Evolutionary conservation across 2,113 vertebrate species (phyloP).

Genomic region (Mus musculus): GRCm39 chrX:154918501-154919000

Average conservation of each 20-base stretch:
- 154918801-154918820: neutral
- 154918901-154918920: neutral
- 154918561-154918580: neutral
- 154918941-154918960: neutral
- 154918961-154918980: neutral
- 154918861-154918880: neutral
- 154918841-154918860: neutral
- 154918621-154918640: slow-evolving; percentile 13
- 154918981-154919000: neutral
- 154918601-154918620: neutral
- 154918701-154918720: neutral
- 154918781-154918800: neutral
- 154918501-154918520: neutral
- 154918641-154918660: neutral
- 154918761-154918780: neutral
- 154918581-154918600: neutral
- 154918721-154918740: neutral
- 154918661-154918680: neutral
- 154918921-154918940: neutral
- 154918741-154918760: neutral
- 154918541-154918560: neutral
- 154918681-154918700: neutral
- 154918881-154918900: neutral
- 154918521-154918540: neutral
- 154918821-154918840: neutral